Evolutionary conservation across 2,113 vertebrate species (phyloP), one percentile per base, ranked within the genome.

Genomic region (Odontesthes bonariensis): DNA sequence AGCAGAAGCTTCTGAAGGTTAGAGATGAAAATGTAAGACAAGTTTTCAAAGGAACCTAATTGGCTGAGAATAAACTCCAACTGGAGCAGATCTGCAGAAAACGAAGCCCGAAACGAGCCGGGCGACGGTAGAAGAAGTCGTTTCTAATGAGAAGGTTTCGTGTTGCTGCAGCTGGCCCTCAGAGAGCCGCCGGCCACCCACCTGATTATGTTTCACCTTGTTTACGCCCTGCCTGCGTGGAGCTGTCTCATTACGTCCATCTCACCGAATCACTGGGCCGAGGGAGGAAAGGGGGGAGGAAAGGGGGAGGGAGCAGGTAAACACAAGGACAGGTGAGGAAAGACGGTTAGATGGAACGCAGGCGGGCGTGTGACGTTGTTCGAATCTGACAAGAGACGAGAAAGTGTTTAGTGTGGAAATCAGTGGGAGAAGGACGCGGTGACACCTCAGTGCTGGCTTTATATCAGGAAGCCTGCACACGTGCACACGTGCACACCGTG

Each of bases 171-270:
- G 67, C 54, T 3, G 73, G 71, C 78, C 91, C 88, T 89, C 70
- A 46, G 87, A 90, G 89, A 88, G 76, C 68, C 12, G 63, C 81
- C 33, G 82, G 70, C 79, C 79, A 53, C 69, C 81, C 88, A 86
- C 80, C 85, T 91, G 88, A 89, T 90, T 93, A 80, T 87, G 81
- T 88, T 86, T 90, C 88, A 87, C 86, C 88, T 90, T 92, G 92
- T 90, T 91, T 92, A 90, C 73, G 70, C 77, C 83, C 84, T 76
- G 82, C 76, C 75, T 70, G 87, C 87, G 71, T 83, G 79, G 74
- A 82, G 81, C 86, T 81, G 91, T 93, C 91, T 90, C 91, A 90
- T 90, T 94, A 90, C 31, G 88, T 93, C 84, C 83, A 71, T 91
- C 79, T 91, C 89, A 75, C 70, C 42, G 59, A 92, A 75, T 81